phyloP scores from a whole-genome alignment of 1,140 invertebrate species.

The Brachionus sp. region DNA sequence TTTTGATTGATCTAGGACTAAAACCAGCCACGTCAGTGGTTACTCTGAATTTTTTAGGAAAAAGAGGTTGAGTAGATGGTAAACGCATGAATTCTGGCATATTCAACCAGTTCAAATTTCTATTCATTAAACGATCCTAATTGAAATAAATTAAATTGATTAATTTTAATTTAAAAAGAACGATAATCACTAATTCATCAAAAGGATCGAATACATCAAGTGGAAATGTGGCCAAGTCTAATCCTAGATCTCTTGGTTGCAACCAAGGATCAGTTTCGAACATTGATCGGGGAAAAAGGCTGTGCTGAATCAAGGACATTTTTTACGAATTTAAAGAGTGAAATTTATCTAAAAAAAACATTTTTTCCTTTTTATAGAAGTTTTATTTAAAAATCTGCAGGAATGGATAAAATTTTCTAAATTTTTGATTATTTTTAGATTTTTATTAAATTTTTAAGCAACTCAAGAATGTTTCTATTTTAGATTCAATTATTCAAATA shows the following conservation, averaged over 20 bases:
- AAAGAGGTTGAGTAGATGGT: neutral
- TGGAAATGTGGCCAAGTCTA: neutral
- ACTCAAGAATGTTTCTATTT: neutral
- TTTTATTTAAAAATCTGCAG: neutral
- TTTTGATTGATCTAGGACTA: constrained; percentile 37
- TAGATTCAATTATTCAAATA: neutral
- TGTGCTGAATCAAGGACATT: constrained; percentile 36
- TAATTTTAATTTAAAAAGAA: neutral
- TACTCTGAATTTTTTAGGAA: constrained; percentile 18
- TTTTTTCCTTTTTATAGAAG: neutral
- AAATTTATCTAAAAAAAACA: neutral
- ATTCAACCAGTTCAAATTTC: constrained; percentile 35
- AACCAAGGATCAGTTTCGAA: constrained; percentile 12
- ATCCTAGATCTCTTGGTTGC: neutral
- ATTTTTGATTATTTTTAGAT: neutral
- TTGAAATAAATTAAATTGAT: neutral
- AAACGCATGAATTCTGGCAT: constrained; percentile 14
- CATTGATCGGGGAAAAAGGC: constrained; percentile 25
- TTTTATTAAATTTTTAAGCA: neutral
- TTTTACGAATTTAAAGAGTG: neutral
- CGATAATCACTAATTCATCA: constrained; percentile 22
- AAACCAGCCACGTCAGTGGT: neutral
- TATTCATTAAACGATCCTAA: constrained; percentile 27
- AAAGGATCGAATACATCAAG: constrained; percentile 43
- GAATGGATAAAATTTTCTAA: neutral